phyloP scores from a whole-genome alignment of 2,113 vertebrate genomes.

The Antechinus stuartii region DNA sequence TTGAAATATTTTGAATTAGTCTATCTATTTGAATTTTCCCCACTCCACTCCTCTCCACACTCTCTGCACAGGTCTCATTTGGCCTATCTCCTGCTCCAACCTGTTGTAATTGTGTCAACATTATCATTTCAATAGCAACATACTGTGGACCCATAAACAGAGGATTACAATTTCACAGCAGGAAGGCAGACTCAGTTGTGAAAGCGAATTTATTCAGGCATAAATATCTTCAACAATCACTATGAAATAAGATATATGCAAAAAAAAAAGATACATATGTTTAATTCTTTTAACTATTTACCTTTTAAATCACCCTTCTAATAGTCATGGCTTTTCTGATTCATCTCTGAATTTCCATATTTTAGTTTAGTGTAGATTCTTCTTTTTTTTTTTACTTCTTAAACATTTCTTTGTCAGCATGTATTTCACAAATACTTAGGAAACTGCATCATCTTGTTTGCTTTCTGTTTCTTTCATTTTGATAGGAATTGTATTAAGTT shows the following conservation, averaged over 20 bases:
- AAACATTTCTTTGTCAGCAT: neutral
- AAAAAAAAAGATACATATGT: constrained; percentile 32
- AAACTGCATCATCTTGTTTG: neutral
- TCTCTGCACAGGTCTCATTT: neutral
- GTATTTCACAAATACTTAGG: neutral
- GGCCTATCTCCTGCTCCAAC: neutral
- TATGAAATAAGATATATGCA: constrained; percentile 29
- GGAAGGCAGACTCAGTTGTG: neutral
- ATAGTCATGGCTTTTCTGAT: neutral
- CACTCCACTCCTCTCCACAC: neutral
- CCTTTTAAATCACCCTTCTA: constrained; percentile 16
- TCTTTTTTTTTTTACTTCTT: constrained; percentile 28
- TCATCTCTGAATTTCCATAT: neutral
- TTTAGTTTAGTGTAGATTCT: neutral
- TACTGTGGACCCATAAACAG: constrained; percentile 5
- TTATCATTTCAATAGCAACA: neutral
- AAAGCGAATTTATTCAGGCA: constrained; percentile 29
- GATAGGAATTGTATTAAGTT: neutral
- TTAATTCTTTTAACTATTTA: constrained; percentile 16
- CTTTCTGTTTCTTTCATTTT: constrained; percentile 13
- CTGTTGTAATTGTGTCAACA: neutral
- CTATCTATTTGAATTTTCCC: neutral
- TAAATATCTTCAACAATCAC: constrained; percentile 37
- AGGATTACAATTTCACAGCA: constrained; percentile 11
- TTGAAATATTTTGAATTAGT: constrained; percentile 31